Conservation (phyloP, 2,888 invertebrate species). For the Rhyacophila evoluta region DNA sequence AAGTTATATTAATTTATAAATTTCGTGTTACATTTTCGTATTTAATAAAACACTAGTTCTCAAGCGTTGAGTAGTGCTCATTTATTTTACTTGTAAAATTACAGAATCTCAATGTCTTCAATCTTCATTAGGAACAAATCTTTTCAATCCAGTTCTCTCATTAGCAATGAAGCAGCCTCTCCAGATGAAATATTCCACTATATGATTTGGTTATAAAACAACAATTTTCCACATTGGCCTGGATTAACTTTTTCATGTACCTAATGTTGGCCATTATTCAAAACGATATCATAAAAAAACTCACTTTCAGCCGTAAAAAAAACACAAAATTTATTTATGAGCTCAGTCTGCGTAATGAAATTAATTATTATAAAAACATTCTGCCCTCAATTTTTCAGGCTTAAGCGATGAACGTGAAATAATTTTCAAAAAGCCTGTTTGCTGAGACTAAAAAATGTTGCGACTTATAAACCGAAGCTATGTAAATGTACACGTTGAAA, state of each 20-base stretch:
- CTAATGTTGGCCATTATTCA: constrained; percentile 6
- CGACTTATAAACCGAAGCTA: neutral
- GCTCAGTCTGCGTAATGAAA: constrained; percentile 11
- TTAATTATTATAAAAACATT: constrained; percentile 15
- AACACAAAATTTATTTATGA: constrained; percentile 24
- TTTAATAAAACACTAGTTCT: no score
- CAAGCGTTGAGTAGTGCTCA: no score
- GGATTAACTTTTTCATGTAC: constrained; percentile 8
- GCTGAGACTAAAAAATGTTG: neutral
- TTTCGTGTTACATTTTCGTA: no score
- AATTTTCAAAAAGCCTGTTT: neutral
- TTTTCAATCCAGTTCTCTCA: no score
- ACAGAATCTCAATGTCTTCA: no score
- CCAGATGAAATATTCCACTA: neutral
- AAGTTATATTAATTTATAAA: no score
- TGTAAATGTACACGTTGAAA: no score
- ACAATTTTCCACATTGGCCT: constrained; percentile 15
- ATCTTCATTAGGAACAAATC: no score
- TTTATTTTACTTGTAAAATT: no score
- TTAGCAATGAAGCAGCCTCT: neutral
- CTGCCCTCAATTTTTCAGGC: neutral
- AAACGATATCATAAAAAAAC: constrained; percentile 18
- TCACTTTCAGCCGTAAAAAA: constrained; percentile 5
- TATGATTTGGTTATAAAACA: constrained; percentile 1
- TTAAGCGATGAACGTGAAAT: neutral